A percentile compares a stretch with the other conserved stretches of the same genome.
phyloP scores from a whole-genome alignment of 2,888 invertebrate genomes.

The Labia minor region DNA sequence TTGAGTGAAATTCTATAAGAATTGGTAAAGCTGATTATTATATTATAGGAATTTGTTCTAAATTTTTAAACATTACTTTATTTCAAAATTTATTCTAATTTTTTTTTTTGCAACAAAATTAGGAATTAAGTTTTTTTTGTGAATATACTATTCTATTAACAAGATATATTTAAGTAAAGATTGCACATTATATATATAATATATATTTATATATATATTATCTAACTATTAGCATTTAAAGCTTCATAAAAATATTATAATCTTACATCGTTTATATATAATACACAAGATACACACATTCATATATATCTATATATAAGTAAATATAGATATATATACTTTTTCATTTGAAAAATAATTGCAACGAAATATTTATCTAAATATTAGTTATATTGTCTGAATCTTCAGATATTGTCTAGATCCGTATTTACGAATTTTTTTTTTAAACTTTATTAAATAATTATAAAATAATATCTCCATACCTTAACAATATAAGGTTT shows the following conservation, averaged over 20 bases:
- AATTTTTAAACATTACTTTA: neutral
- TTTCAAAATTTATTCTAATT: constrained; percentile 7
- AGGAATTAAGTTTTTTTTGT: neutral
- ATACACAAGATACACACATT: neutral
- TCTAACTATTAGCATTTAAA: neutral
- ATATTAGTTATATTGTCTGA: constrained; percentile 13
- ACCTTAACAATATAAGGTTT: constrained; percentile 1
- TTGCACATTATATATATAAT: neutral
- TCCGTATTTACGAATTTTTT: constrained; percentile 5
- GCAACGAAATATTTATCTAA: constrained; percentile 5
- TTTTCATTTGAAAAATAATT: neutral
- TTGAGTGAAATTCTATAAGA: too few relatives aligned
- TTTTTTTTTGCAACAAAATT: constrained; percentile 13
- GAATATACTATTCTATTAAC: neutral
- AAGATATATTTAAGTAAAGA: neutral
- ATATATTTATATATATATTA: neutral
- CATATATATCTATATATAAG: neutral
- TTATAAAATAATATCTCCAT: neutral
- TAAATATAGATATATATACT: neutral
- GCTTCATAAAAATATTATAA: constrained; percentile 13
- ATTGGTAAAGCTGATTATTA: too few relatives aligned
- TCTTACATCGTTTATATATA: neutral
- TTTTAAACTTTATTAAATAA: neutral
- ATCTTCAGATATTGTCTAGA: constrained; percentile 8
- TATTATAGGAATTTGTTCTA: neutral